Base-by-base conservation (phyloP, 1,140 invertebrate species). In the Trichonephila clavipes region DNA sequence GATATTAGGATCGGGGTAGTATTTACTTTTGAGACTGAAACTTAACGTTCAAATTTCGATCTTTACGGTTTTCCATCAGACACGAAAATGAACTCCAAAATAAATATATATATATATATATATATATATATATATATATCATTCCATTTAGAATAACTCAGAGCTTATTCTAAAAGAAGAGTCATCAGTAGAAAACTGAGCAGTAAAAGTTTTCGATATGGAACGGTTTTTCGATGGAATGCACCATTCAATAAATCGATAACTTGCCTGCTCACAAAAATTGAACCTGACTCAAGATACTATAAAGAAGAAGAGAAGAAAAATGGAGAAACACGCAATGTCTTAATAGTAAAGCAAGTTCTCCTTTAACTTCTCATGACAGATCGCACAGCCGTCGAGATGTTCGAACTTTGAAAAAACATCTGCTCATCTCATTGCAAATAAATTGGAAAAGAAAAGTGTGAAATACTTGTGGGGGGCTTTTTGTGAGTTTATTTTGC, bases 271-370 rank as follows among this genome's bases (percentile, higher is more conserved):
- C 92, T 93, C 92, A 93, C 44, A 64, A 93, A 93, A 93, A 93
- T 88, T 93, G 85, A 93, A 93, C 92, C 86, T 93, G 85, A 88
- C 85, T 93, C 58, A 81, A 93, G 92, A 93, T n/a, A 82, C 83
- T 87, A 82, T 81, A 62, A 81, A 62, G 58, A 72, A 88, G 28
- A 24, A 61, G 34, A 40, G 34, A 28, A 62, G 58, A 62, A 59
- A 28, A 82, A 34, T 40, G 58, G 44, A n/a, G 59, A 81, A 77
- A 82, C 92, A 93, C 85, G 92, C 92, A 88, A 93, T 88, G 92
- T 93, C 92, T 88, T 93, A 93, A 93, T 93, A 93, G 92, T 93
- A 93, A 93, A 69, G 82, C 92, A 93, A 93, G 85, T 93, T 93
- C 85, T 93, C 92, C 82, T 93, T 88, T 93, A 93, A 93, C 86